Base-by-base conservation (phyloP, 2,888 invertebrate genomes). In the Rhamphomyia laevipes region DNA sequence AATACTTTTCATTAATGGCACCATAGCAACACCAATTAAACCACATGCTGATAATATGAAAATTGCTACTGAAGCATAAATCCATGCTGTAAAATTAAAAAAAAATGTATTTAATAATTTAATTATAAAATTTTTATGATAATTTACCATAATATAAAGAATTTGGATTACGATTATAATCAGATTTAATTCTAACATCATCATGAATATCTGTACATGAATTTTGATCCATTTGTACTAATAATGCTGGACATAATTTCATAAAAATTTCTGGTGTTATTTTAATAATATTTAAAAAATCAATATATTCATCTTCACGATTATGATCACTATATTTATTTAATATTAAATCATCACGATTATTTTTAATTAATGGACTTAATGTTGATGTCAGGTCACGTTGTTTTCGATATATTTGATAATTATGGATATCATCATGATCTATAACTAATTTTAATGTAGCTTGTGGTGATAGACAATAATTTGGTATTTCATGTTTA, bases 41-140 rank as follows among this genome's bases (percentile, higher is more conserved):
- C 87, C 86, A 17, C 81, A 82, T 6, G 81, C 74, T 53, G 84
- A 84, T 59, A 86, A 84, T 30, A 84, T 72, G 37, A 82, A 61
- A 49, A 86, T 80, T 50, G 84, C 77, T 45, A 79, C 66, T 43
- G 75, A 73, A 44, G 84, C 84, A 60, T 78, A 84, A 11, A 83
- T 73, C 86, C 86, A 86, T 30, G 81, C 86, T 85, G 70, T 47
- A 75, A 75, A 31, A 41, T n/a, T n/a, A 44, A 57, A 51, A 51
- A 66, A 49, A 30, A 30, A 12, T 16, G 17, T 16, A 18, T 7
- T 27, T 18, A 35, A 10, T 9, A 11, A n/a, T 15, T 44, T 9
- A 23, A n/a, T n/a, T n/a, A 35, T n/a, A 35, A 35, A 35, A 35
- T 35, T 7, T 6, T 13, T n/a, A 5, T 13, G 16, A 45, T 38